Evolutionary conservation across 2,797 vertebrate genomes (phyloP).

Genomic region (Myiotriccus ornatus): DNA sequence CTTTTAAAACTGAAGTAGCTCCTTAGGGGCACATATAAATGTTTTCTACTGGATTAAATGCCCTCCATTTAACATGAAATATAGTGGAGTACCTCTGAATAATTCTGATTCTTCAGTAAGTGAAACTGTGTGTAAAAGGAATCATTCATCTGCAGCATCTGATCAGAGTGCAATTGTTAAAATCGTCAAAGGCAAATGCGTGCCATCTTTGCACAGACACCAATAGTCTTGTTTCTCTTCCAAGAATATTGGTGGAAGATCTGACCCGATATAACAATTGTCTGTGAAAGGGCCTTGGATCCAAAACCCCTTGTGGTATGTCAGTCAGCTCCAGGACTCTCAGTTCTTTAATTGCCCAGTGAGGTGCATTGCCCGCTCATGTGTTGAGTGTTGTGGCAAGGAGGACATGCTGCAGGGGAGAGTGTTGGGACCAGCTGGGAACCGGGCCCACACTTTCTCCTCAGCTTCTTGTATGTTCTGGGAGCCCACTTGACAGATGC

Average conservation of each 20-base stretch:
- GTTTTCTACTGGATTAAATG: slow-evolving; percentile 5
- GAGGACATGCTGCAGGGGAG: background rate
- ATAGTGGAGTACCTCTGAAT: background rate
- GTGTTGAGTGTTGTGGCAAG: background rate
- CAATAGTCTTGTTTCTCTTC: background rate
- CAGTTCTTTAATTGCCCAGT: background rate
- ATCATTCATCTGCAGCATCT: background rate
- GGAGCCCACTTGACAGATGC: background rate
- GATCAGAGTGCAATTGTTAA: background rate
- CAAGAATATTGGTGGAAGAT: background rate
- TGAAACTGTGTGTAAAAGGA: background rate
- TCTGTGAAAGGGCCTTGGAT: background rate
- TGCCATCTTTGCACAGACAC: background rate
- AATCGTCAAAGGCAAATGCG: background rate
- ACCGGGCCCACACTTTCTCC: background rate
- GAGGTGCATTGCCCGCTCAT: background rate
- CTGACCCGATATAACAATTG: background rate
- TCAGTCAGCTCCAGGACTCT: background rate
- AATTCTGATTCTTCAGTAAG: background rate
- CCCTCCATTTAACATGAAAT: slow-evolving; percentile 14
- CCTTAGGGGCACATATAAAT: background rate
- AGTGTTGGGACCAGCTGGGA: background rate
- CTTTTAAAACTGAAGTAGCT: slow-evolving; percentile 13
- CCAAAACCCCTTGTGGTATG: background rate
- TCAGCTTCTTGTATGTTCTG: background rate